A percentile compares a stretch with the other conserved stretches of the same genome.
Conservation (phyloP, 2,888 invertebrate genomes). For the Augiades crinisus region DNA sequence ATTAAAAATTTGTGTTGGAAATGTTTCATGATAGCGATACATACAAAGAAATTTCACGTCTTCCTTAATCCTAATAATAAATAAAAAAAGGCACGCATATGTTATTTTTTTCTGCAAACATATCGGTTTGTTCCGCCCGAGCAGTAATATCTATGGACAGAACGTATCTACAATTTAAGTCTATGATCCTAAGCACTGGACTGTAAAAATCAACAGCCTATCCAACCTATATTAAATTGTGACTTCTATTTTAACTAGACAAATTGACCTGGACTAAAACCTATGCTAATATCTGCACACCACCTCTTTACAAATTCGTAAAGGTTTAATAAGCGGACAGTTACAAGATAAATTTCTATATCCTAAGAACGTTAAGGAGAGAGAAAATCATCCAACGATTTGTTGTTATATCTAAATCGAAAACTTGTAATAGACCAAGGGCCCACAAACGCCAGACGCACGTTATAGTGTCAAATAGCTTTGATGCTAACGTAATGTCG, state of each 20-base stretch:
- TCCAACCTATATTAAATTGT: slow-evolving; percentile 49
- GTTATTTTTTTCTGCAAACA: no score
- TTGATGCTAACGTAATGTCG: no score
- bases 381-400: slow-evolving; percentile 22
- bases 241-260: slow-evolving; percentile 47
- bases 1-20: no score
- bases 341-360: slow-evolving; percentile 25
- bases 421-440: slow-evolving; percentile 4
- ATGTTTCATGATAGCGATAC: no score
- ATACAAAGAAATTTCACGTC: no score
- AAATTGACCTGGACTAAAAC: slow-evolving; percentile 49
- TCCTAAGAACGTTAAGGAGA: slow-evolving; percentile 21
- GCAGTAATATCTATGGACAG: no score
- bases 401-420: slow-evolving; percentile 16
- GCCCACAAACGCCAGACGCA: no score
- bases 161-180: no score
- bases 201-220: slow-evolving; percentile 45
- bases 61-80: no score
- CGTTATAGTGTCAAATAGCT: no score
- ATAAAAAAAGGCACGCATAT: no score
- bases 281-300: slow-evolving; percentile 33
- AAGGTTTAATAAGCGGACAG: slow-evolving; percentile 21
- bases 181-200: slow-evolving; percentile 36
- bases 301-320: slow-evolving; percentile 16
- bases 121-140: no score